Base-by-base conservation (phyloP, 2,113 vertebrate species). In the Lanius collurio region DNA sequence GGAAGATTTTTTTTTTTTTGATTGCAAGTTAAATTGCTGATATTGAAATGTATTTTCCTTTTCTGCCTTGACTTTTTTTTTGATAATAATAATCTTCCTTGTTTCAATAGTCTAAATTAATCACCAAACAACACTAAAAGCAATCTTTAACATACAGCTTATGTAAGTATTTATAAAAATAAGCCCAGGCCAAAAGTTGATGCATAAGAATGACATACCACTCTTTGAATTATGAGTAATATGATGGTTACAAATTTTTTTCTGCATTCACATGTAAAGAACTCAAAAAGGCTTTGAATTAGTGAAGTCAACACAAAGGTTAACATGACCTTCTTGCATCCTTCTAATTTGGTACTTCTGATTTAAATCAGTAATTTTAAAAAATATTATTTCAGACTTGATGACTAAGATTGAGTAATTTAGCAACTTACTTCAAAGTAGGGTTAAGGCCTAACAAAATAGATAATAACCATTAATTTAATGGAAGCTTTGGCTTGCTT, bases 1-100 rank as follows among this genome's bases (percentile, higher is more conserved):
- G 37, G 33, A 80, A 65, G 73, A 50, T 50, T 57, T 33, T 30
- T 89, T 37, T 89, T 37, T 37, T 89, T 88, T 92, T 69, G 69
- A 87, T 83, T 91, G 44, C 44, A 65, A 73, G 53, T 95, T 62
- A 80, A 94, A 76, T 80, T 80, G 63, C 41, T 92, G 69, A 68
- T 89, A 91, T 55, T 78, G 16, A 75, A 89, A 88, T 78, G 14
- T 92, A 11, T 84, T 95, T 93, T 80, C 79, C 67, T 92, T 82
- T 91, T 14, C 60, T 90, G 68, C 41, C 27, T 87, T 53, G 16
- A 12, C 37, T 94, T 93, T 79, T 64, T 69, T 30, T 89, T 42
- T 69, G 21, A 42, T 9, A 28, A 13, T 83, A 69, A 47, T 86
- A 13, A 56, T 44, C 35, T 83, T 86, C 28, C n/a, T 57, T 67